Conservation (phyloP, 2,113 vertebrate species). For the Excalfactoria chinensis region DNA sequence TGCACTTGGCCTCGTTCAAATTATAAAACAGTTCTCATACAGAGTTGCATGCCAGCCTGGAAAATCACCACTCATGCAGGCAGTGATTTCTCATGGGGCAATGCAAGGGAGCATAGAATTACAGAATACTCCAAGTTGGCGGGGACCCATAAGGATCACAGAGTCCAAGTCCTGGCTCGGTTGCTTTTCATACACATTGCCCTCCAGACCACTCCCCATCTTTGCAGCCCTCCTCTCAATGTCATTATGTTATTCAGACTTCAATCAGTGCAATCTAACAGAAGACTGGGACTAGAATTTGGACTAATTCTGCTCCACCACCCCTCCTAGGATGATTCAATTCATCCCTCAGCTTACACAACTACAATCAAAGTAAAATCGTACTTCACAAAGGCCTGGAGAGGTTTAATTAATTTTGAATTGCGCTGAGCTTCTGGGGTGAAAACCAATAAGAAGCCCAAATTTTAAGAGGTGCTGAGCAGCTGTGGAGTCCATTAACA, state of each 20-base stretch:
- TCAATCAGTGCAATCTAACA: accelerated
- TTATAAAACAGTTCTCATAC: too few relatives aligned
- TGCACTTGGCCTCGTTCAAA: too few relatives aligned
- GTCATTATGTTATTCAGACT: not conserved
- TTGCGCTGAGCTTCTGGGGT: not conserved
- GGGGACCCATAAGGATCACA: not conserved
- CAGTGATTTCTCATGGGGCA: not conserved
- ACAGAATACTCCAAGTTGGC: not conserved
- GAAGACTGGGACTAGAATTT: not conserved
- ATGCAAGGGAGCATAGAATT: not conserved
- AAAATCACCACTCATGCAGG: not conserved
- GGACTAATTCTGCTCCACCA: not conserved
- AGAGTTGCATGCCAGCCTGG: too few relatives aligned
- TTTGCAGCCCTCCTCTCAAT: not conserved
- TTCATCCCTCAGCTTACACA: not conserved
- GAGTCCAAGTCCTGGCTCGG: not conserved
- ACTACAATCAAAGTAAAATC: not conserved
- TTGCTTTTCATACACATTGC: too few relatives aligned
- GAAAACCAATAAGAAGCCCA: not conserved
- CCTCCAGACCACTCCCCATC: not conserved
- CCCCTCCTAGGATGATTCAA: accelerated
- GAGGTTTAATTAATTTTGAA: not conserved
- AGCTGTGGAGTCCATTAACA: not conserved
- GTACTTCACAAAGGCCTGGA: accelerated
- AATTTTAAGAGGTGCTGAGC: not conserved